Percentiles rank a stretch among this genome's conserved stretches.
Evolutionary conservation across 2,888 invertebrate species (phyloP).

Genomic region (Ferdinandea cuprea): DNA sequence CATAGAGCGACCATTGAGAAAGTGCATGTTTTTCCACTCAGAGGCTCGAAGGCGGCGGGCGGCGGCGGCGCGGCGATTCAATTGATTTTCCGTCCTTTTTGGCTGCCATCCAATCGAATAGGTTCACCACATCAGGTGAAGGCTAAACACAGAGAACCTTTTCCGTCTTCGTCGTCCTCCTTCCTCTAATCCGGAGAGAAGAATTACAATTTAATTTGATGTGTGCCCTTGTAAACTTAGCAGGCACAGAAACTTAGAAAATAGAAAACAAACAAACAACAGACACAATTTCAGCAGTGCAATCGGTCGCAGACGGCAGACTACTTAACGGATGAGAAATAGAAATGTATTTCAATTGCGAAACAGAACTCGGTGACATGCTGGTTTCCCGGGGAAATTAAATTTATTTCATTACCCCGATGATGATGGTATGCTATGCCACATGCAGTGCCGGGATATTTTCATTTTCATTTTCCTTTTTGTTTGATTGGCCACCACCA

Average conservation of each 20-base stretch:
- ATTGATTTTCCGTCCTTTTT: constrained; percentile 72
- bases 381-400: constrained; percentile 60
- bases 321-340: constrained; percentile 54
- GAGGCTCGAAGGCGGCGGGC: constrained; percentile 48
- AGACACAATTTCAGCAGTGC: constrained; percentile 38
- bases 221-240: constrained; percentile 63
- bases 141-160: constrained; percentile 53
- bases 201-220: constrained; percentile 67
- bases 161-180: constrained; percentile 20
- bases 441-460: constrained; percentile 42
- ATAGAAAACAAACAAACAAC: not conserved
- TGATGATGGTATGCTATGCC: constrained; percentile 21
- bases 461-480: not conserved
- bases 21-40: constrained; percentile 70
- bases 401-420: constrained; percentile 65
- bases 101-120: constrained; percentile 68
- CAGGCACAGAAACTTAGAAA: constrained; percentile 15
- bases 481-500: constrained; percentile 1
- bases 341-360: constrained; percentile 34
- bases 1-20: constrained; percentile 27
- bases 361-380: constrained; percentile 42
- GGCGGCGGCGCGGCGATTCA: too few relatives aligned
- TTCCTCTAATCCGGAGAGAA: constrained; percentile 45
- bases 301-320: constrained; percentile 56
- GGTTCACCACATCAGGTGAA: constrained; percentile 66